phyloP scores from a whole-genome alignment of 2,797 vertebrate species.

The Gallinago stenura region DNA sequence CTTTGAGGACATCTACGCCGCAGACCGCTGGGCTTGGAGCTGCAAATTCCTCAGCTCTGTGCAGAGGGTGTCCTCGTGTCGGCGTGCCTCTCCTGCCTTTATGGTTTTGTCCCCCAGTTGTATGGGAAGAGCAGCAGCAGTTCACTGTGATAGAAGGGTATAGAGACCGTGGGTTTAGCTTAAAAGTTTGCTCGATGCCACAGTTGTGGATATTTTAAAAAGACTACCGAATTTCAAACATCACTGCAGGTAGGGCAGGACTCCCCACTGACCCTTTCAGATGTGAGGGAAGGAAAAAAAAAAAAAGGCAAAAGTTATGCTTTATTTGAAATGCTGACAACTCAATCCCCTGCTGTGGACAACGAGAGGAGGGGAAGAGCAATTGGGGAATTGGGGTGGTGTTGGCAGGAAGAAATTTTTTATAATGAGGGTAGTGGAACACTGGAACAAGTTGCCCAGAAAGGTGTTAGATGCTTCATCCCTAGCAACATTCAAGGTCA shows the following conservation, averaged over 20 bases:
- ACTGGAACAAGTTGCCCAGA: neutral
- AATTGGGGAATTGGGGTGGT: neutral
- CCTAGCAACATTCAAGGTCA: neutral
- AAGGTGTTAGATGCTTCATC: neutral
- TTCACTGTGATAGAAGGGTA: neutral
- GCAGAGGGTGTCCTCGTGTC: rapidly evolving
- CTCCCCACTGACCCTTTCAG: neutral
- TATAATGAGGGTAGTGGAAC: neutral
- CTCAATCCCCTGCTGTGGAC: neutral
- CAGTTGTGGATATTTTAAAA: neutral
- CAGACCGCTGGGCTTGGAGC: neutral
- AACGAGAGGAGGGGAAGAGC: neutral
- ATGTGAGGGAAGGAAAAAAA: neutral
- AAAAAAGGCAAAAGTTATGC: neutral
- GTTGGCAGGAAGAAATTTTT: neutral
- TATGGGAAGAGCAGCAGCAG: neutral
- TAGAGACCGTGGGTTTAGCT: neutral
- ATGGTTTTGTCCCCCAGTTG: rapidly evolving
- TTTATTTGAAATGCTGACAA: neutral
- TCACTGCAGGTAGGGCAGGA: neutral
- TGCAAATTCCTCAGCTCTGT: neutral
- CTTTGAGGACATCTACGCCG: neutral
- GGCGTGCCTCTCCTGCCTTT: neutral
- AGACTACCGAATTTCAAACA: neutral
- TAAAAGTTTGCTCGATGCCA: neutral